phyloP scores from a whole-genome alignment of 2,888 invertebrate species.

The Emmelina monodactyla region DNA sequence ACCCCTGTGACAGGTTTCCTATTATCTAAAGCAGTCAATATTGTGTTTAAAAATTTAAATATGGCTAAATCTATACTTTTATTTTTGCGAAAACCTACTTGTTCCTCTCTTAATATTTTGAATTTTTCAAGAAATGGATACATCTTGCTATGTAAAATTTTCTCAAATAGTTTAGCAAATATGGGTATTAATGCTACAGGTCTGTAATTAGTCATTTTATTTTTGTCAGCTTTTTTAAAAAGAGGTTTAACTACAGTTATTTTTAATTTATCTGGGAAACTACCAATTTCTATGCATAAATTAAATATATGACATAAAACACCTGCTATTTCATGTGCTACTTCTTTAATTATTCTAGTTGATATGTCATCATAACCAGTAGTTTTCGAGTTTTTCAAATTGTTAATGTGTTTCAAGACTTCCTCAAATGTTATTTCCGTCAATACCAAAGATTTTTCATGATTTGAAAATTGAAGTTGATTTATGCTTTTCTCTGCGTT shows the following conservation, averaged over 20 bases:
- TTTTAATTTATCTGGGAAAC: constrained; percentile 4
- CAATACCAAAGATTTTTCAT: no score
- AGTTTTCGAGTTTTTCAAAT: constrained; percentile 2
- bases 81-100: constrained; percentile 5
- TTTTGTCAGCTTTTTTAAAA: constrained; percentile 2
- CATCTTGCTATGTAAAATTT: no score
- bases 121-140: no score
- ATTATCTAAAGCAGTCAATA: constrained; percentile 3
- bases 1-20: constrained; percentile 8
- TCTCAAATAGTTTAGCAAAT: no score
- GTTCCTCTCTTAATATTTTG: no score
- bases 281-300: constrained; percentile 1
- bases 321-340: background rate
- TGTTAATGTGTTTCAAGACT: background rate
- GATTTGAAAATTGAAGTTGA: no score
- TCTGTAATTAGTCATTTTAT: constrained; percentile 2
- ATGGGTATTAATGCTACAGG: constrained; percentile 2
- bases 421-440: no score
- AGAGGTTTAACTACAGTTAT: constrained; percentile 3
- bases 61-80: constrained; percentile 7
- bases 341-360: constrained; percentile 2
- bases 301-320: background rate
- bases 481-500: no score
- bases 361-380: constrained; percentile 3
- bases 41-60: constrained; percentile 1